Evolutionary conservation across 2,797 vertebrate species (phyloP).

Genomic region (Selene dorsalis): DNA sequence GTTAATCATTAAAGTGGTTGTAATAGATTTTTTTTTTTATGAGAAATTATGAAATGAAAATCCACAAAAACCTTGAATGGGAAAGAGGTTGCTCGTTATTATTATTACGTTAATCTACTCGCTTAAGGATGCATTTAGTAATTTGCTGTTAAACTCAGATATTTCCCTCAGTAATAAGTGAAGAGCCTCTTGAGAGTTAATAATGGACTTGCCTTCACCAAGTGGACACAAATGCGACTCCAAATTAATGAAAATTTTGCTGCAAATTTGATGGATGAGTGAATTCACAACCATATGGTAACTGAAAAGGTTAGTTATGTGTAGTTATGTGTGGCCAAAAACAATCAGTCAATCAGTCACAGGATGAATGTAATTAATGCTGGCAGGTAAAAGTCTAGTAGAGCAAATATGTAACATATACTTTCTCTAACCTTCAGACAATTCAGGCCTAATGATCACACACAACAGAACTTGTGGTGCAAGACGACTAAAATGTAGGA

Average conservation of each 20-base stretch:
- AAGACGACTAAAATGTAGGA: slow-evolving; percentile 14
- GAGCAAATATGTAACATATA: too few relatives aligned
- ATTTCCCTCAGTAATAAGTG: neutral
- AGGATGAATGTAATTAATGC: too few relatives aligned
- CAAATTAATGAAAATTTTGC: neutral
- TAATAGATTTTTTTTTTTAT: neutral
- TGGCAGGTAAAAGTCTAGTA: too few relatives aligned
- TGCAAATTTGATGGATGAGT: neutral
- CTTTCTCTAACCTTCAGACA: slow-evolving; percentile 8
- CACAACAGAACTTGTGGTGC: slow-evolving; percentile 19
- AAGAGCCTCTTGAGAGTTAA: neutral
- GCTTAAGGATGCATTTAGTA: neutral
- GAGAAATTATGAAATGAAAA: neutral
- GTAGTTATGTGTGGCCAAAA: too few relatives aligned
- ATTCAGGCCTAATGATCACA: slow-evolving; percentile 6
- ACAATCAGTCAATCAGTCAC: too few relatives aligned
- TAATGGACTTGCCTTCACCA: neutral
- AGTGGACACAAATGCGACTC: neutral
- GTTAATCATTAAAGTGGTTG: neutral
- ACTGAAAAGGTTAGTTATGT: neutral
- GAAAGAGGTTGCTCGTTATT: too few relatives aligned
- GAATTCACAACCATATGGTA: neutral
- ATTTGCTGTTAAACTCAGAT: neutral
- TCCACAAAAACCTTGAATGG: too few relatives aligned
- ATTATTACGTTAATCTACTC: too few relatives aligned